Evolutionary conservation across 2,888 invertebrate species (phyloP), one percentile per base, ranked within the genome.

Genomic region (Pecten maximus): DNA sequence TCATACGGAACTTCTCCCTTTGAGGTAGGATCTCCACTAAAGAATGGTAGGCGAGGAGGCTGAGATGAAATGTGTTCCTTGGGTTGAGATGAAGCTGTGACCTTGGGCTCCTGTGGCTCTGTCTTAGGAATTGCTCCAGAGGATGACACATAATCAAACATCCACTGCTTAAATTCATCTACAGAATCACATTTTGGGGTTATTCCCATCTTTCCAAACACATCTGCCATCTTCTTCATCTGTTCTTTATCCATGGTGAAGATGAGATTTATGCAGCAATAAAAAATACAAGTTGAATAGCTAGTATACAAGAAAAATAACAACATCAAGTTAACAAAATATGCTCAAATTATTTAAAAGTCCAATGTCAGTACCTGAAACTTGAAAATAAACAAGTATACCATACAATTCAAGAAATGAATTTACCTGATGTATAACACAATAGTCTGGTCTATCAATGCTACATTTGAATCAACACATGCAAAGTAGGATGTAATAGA

Each of bases 11-110:
- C n/a, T 60, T 60, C 60, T 44, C n/a, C 60, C 60, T 60, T 60
- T 60, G 60, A 60, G n/a, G 60, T 60, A 60, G 60, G 23, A 60
- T 60, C 60, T 60, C 60, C 60, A 60, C 60, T 60, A n/a, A 60
- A 60, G 23, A 60, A 60, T 60, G 60, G 60, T 60, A 60, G 23
- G 2, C 60, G 60, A 60, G 60, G 60, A 23, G 60, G 60, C 60
- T 60, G 60, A 60, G 60, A 3, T 60, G 23, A n/a, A 6, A 60
- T 23, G 23, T 60, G 60, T 60, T 60, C 60, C 60, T 60, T 60
- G n/a, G 60, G 0, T n/a, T 60, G 60, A 60, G 23, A 23, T 60
- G 60, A 60, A 16, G 60, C n/a, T 60, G n/a, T 2, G 6, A n/a
- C 23, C 1, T 60, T 60, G 2, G 60, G n/a, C 6, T 60, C 60